Conservation (phyloP, 2,888 invertebrate species). For the Zygogramma bicolorata region DNA sequence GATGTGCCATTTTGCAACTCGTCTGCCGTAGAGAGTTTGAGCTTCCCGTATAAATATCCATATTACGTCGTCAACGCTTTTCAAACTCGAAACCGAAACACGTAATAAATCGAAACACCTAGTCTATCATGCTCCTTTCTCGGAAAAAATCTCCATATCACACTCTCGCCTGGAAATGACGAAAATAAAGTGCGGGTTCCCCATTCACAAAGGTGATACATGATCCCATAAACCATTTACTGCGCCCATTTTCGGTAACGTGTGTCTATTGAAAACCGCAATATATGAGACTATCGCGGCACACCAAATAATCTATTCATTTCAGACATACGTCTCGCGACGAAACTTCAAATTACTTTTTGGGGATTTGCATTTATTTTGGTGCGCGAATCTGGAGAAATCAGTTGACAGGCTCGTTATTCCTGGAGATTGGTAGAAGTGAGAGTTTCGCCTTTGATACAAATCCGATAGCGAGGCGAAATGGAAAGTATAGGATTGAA, state of each 20-base stretch:
- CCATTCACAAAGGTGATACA: slow-evolving; percentile 30
- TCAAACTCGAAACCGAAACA: neutral
- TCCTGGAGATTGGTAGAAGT: slow-evolving; percentile 17
- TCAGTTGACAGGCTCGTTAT: slow-evolving; percentile 31
- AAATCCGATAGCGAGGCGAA: neutral
- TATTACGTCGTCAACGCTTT: too few relatives aligned
- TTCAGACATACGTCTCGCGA: slow-evolving; percentile 20
- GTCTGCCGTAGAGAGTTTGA: neutral
- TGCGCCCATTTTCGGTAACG: neutral
- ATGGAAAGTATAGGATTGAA: neutral
- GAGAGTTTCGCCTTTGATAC: slow-evolving; percentile 9
- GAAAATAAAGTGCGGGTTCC: slow-evolving; percentile 13
- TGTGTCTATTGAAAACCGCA: slow-evolving; percentile 31
- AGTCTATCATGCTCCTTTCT: neutral
- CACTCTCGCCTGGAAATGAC: neutral
- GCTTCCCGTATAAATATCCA: neutral
- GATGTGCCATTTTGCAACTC: neutral
- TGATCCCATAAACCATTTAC: slow-evolving; percentile 32
- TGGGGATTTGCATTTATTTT: slow-evolving; percentile 29
- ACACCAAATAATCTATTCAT: slow-evolving; percentile 23
- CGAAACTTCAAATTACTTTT: slow-evolving; percentile 29
- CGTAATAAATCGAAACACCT: neutral
- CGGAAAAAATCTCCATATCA: neutral
- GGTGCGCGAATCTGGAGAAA: slow-evolving; percentile 18
- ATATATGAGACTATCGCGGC: slow-evolving; percentile 20